Evolutionary conservation across 1,140 invertebrate genomes (phyloP).

Genomic region (Habropoda laboriosa): DNA sequence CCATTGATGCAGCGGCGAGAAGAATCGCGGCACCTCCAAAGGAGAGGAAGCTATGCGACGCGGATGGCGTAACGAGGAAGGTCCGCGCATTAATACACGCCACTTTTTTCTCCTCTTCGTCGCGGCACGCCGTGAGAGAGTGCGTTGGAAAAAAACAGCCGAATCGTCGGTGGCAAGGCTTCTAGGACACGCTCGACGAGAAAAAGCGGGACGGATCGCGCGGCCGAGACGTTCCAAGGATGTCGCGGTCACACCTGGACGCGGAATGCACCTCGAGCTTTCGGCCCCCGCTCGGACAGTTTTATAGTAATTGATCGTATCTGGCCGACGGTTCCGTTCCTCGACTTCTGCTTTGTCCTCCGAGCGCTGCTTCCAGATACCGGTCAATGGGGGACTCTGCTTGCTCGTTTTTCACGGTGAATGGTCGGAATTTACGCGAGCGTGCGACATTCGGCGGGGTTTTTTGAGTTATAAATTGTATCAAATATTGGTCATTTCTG

Average conservation of each 20-base stretch:
- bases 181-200: constrained; percentile 29
- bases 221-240: constrained; percentile 73
- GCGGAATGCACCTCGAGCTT: constrained; percentile 45
- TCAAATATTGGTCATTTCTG: no score
- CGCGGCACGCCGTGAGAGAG: constrained; percentile 37
- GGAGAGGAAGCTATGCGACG: constrained; percentile 76
- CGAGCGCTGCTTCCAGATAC: not conserved
- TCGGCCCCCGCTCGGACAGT: constrained; percentile 41
- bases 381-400: constrained; percentile 6
- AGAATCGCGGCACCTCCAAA: constrained; percentile 66
- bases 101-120: not conserved
- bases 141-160: constrained; percentile 45
- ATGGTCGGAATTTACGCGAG: not conserved
- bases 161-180: constrained; percentile 12
- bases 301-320: constrained; percentile 56
- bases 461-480: no score
- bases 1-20: constrained; percentile 80
- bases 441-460: no score
- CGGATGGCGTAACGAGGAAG: constrained; percentile 79
- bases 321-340: constrained; percentile 21
- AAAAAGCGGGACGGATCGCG: constrained; percentile 41
- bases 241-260: constrained; percentile 74
- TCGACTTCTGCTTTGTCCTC: not conserved
- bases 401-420: not conserved
- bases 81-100: constrained; percentile 66